Base-by-base conservation (phyloP, 2,888 invertebrate species). In the Amblyteles armatorius region DNA sequence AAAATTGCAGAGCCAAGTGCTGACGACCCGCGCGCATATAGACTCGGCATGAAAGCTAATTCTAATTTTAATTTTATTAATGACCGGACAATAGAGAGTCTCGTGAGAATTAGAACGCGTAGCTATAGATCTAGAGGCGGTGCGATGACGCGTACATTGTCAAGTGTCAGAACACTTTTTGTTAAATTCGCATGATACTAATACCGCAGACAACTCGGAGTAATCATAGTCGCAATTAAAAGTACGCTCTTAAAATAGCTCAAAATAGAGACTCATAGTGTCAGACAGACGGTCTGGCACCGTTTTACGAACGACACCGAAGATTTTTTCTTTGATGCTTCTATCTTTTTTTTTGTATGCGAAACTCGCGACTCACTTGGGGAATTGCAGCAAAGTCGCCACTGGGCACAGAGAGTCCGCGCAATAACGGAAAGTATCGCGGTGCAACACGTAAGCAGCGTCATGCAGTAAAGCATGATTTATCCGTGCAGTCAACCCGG, bases 391-490 rank as follows among this genome's bases (percentile, higher is more conserved):
- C 48, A 48, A 52, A 19, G 26, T 50, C 50, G 36, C 71, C 48
- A 57, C 77, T 63, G 60, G 22, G 26, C 65, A 19, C 63, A 16
- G 68, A 11, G 16, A 63, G 29, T n/a, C 7, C 40, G 13, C n/a
- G 78, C 55, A 82, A 78, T 77, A 78, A 82, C 78, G 73, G 55
- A 73, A 79, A 84, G 73, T 82, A 73, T 55, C 52, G 72, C 60
- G 48, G 68, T 72, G 73, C 67, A 63, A 72, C 81, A 80, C 71
- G 68, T 77, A 65, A 83, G 87, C 63, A 77, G 63, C 83, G 72
- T 80, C 86, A 87, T 84, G 86, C 88, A 87, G 88, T 92, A 91
- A 92, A 92, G 90, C 91, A 87, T 92, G 91, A 92, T 92, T 92
- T 92, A 92, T 92, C 89, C 88, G 86, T 85, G 82, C 88, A 84